Percentiles rank a stretch among this genome's conserved stretches.
These are phyloP conservation scores for Artemia franciscana DNA, from an alignment of 1,140 invertebrate species.

Conservation along the genomic window DNA sequence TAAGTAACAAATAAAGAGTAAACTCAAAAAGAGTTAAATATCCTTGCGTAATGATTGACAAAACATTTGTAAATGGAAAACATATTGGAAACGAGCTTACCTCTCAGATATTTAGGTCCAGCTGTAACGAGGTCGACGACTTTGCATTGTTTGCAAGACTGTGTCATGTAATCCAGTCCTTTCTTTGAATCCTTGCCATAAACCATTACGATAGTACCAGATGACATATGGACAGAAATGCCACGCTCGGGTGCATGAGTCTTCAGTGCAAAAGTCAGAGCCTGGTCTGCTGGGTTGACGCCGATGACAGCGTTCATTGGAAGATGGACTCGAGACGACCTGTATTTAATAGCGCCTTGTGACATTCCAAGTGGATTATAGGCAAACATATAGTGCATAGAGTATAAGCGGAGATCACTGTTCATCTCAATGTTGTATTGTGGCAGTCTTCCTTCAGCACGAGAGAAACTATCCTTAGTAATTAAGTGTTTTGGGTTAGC, in stretches of 20 bases:
- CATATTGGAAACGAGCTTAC: neutral
- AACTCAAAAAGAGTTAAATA: no score
- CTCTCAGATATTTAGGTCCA: neutral
- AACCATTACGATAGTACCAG: slow-evolving; percentile 2
- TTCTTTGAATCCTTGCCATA: slow-evolving; percentile 5
- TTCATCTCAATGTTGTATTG: neutral
- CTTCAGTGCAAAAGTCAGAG: slow-evolving; percentile 1
- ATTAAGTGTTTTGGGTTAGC: slow-evolving; percentile 2
- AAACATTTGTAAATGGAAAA: neutral
- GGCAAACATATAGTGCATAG: slow-evolving; percentile 2
- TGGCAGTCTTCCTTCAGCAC: slow-evolving; percentile 1
- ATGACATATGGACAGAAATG: neutral
- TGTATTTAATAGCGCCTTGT: slow-evolving; percentile 6
- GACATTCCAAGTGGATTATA: slow-evolving; percentile 7
- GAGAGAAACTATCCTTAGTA: neutral
- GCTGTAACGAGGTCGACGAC: slow-evolving; percentile 1
- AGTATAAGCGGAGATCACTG: slow-evolving; percentile 1
- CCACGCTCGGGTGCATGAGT: slow-evolving; percentile 6
- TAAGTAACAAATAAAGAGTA: no score
- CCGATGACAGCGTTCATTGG: slow-evolving; percentile 4
- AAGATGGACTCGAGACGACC: slow-evolving; percentile 6
- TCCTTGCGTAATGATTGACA: no score
- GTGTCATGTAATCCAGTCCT: neutral
- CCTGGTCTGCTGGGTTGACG: slow-evolving; percentile 3
- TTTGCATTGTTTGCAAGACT: slow-evolving; percentile 6